Evolutionary conservation across 2,888 invertebrate species (phyloP).

Genomic region (Mamestra brassicae): DNA sequence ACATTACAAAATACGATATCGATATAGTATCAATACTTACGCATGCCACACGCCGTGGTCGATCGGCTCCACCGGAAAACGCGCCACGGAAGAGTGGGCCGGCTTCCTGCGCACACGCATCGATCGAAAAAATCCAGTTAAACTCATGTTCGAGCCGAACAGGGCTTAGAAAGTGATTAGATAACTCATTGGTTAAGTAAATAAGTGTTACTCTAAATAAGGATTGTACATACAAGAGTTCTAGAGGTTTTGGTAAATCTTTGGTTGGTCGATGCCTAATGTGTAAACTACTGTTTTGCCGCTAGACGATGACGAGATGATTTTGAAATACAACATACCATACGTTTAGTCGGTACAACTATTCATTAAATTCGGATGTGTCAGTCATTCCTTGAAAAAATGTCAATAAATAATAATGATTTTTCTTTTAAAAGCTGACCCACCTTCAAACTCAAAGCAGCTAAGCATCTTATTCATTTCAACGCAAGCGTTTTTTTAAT

Average conservation of each 20-base stretch:
- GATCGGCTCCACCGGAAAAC: constrained; percentile 63
- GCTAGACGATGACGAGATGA: too few species aligned
- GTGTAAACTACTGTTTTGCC: neutral
- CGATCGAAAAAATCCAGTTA: constrained; percentile 56
- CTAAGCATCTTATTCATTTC: too few species aligned
- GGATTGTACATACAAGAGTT: too few species aligned
- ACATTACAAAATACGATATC: constrained; percentile 16
- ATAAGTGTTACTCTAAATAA: constrained; percentile 33
- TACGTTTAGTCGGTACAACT: too few species aligned
- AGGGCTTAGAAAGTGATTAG: constrained; percentile 61
- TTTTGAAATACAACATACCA: too few species aligned
- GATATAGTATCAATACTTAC: constrained; percentile 52
- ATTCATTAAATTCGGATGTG: too few species aligned
- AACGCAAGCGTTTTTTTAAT: too few species aligned
- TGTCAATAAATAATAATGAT: too few species aligned
- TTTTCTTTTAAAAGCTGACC: too few species aligned
- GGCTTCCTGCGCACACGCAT: constrained; percentile 67
- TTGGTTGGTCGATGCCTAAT: neutral
- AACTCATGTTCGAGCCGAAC: constrained; percentile 48
- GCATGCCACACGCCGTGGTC: constrained; percentile 59
- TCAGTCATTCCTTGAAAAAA: too few species aligned
- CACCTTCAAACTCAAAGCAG: too few species aligned
- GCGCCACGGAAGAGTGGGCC: constrained; percentile 64
- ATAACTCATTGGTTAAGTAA: constrained; percentile 55
- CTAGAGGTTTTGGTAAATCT: neutral